Evolutionary conservation across 2,797 vertebrate species (phyloP).

Genomic region (Moxostoma hubbsi): DNA sequence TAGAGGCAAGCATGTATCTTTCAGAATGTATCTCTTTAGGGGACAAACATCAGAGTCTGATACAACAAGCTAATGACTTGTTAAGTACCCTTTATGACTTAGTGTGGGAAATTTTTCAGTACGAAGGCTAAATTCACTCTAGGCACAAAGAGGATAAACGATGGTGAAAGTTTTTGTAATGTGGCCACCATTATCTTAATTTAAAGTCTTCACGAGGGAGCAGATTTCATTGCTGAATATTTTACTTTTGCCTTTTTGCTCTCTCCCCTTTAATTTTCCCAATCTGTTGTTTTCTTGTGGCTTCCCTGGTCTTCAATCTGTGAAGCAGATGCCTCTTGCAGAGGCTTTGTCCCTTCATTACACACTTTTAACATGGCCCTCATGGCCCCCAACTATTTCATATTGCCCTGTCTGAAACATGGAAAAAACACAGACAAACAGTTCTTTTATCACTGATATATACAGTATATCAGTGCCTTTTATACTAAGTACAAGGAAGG

Average conservation of each 20-base stretch:
- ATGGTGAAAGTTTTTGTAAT: conserved; percentile 27
- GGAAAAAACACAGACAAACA: too few relatives aligned
- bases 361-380: neutral
- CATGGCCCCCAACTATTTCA: too few relatives aligned
- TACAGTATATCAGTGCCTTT: too few relatives aligned
- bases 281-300: conserved; percentile 38
- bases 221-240: conserved; percentile 55
- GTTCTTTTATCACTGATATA: too few relatives aligned
- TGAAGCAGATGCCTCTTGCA: conserved; percentile 41
- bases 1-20: neutral
- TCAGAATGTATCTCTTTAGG: neutral
- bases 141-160: conserved; percentile 39
- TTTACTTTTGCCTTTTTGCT: conserved; percentile 45
- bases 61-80: conserved; percentile 31
- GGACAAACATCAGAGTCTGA: conserved; percentile 24
- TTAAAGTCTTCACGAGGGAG: conserved; percentile 45
- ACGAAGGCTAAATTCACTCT: conserved; percentile 39
- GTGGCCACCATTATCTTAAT: conserved; percentile 48
- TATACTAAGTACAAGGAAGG: too few relatives aligned
- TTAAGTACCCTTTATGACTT: conserved; percentile 33
- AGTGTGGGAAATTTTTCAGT: conserved; percentile 42
- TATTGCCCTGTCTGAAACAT: too few relatives aligned
- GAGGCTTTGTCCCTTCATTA: conserved; percentile 23
- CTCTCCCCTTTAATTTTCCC: conserved; percentile 39
- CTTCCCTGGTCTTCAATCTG: conserved; percentile 20